Conservation (phyloP, 2,888 invertebrate species). For the Mystacides longicornis region DNA sequence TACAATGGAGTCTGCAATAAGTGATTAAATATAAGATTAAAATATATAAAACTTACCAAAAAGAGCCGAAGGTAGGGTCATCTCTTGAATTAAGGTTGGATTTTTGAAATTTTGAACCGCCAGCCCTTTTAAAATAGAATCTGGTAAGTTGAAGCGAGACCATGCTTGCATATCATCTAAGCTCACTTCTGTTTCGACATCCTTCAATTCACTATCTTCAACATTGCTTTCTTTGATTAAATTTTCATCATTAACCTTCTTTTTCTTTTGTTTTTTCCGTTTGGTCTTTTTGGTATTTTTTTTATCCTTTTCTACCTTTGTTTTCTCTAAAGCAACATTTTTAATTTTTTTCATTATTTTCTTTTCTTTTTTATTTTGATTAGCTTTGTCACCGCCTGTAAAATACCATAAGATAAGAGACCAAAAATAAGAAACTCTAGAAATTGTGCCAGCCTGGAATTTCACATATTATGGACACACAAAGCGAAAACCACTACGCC, state of each 20-base stretch:
- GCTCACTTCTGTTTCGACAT: conserved; percentile 30
- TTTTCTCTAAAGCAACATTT: not conserved
- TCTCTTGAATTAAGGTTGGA: conserved; percentile 85
- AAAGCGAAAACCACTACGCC: too few relatives aligned
- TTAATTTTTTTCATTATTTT: conserved; percentile 11
- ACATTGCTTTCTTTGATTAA: not conserved
- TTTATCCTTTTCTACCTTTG: not conserved
- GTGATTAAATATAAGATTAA: not conserved
- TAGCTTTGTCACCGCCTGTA: too few relatives aligned
- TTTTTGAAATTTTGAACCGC: conserved; percentile 65
- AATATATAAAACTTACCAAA: conserved; percentile 5
- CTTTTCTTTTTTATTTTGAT: conserved; percentile 17
- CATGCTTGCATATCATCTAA: conserved; percentile 52
- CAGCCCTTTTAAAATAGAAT: conserved; percentile 63
- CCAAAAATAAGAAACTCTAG: too few relatives aligned
- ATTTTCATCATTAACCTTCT: conserved; percentile 16
- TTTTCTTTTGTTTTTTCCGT: conserved; percentile 24
- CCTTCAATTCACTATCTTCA: conserved; percentile 18
- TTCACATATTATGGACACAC: too few relatives aligned
- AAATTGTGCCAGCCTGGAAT: too few relatives aligned
- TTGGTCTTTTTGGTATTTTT: not conserved
- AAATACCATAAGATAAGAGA: too few relatives aligned
- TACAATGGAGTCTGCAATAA: not conserved
- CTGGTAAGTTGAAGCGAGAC: conserved; percentile 63
- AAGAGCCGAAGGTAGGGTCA: conserved; percentile 76